These are phyloP conservation scores for Altica lythri DNA, from an alignment of 2,888 invertebrate species.

Conservation along the genomic window DNA sequence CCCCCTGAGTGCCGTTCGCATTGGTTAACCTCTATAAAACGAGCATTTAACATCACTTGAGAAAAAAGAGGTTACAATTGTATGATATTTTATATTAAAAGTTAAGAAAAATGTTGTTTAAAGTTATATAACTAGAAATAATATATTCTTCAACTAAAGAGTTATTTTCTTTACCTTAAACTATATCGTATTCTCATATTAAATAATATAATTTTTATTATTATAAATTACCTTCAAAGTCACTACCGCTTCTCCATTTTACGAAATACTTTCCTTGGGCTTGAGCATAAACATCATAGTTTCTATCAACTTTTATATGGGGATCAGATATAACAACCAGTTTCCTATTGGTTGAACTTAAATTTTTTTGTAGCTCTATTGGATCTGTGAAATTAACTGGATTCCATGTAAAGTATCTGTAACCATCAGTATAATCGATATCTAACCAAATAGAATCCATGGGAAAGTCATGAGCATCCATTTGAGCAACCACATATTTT, in stretches of 20 bases:
- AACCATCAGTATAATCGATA: constrained; percentile 95
- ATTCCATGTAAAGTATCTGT: constrained; percentile 87
- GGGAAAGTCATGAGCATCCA: constrained; percentile 89
- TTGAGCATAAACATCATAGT: constrained; percentile 86
- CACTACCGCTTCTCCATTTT: constrained; percentile 82
- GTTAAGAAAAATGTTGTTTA: no score
- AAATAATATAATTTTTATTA: no score
- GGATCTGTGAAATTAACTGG: constrained; percentile 76
- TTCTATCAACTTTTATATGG: constrained; percentile 89
- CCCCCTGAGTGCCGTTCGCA: no score
- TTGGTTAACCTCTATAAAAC: no score
- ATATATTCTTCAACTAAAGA: no score
- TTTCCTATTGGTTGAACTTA: constrained; percentile 84
- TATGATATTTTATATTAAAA: no score
- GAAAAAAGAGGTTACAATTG: no score
- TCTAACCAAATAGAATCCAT: constrained; percentile 97
- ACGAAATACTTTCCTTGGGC: constrained; percentile 66
- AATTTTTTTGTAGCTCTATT: constrained; percentile 81
- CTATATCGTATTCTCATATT: no score
- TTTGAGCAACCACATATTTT: constrained; percentile 75
- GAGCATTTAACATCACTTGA: no score
- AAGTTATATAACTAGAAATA: no score
- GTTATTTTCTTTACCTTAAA: no score
- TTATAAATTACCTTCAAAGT: constrained; percentile 91
- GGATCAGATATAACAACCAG: constrained; percentile 95